Evolutionary conservation across 2,888 invertebrate genomes (phyloP).

Genomic region (Lasioglossum oenotherae): DNA sequence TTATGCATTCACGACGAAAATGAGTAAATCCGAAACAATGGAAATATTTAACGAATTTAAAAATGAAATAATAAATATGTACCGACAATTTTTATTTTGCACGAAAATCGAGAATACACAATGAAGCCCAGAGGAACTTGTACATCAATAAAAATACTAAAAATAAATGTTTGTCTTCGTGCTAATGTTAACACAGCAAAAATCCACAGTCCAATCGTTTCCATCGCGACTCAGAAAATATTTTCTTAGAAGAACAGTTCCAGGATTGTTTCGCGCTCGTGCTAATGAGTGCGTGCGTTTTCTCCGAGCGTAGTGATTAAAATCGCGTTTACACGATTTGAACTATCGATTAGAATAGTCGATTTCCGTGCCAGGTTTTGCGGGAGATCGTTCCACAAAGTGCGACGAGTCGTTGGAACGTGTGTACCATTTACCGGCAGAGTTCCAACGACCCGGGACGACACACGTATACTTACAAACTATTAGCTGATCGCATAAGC

Average conservation of each 20-base stretch:
- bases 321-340: too few relatives aligned
- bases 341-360: too few relatives aligned
- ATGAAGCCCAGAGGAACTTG: neutral
- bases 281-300: too few relatives aligned
- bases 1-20: neutral
- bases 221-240: neutral
- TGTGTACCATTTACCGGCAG: neutral
- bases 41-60: neutral
- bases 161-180: neutral
- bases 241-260: neutral
- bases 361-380: neutral
- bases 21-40: too few relatives aligned
- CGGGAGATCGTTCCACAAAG: neutral
- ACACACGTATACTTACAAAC: slow-evolving; percentile 64
- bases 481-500: slow-evolving; percentile 35
- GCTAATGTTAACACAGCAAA: neutral
- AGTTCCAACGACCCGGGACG: slow-evolving; percentile 52
- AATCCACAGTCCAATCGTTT: neutral
- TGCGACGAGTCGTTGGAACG: slow-evolving; percentile 32
- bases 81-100: neutral
- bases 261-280: neutral
- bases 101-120: neutral
- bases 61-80: too few relatives aligned
- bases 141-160: neutral
- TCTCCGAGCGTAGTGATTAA: too few relatives aligned